Evolutionary conservation across 2,113 vertebrate genomes (phyloP), one percentile per base, ranked within the genome.

Genomic region (Pleuronectes platessa): DNA sequence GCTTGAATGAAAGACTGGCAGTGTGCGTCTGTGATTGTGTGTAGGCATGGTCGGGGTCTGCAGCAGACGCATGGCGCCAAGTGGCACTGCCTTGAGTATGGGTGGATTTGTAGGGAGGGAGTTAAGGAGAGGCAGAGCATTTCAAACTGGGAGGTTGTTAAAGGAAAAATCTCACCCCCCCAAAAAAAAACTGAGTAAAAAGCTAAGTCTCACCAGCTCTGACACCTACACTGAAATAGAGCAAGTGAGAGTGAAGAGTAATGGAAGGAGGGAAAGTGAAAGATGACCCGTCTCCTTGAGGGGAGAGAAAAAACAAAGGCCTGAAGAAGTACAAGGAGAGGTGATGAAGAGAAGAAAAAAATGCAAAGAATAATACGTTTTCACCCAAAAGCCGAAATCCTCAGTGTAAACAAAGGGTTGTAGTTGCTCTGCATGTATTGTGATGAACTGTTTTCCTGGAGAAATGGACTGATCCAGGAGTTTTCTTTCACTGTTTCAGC

Each of bases 41-140:
- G 74, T 63, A 73, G 83, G 79, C 79, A 75, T 77, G 68, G 67
- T 89, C 18, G 27, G 81, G 79, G 75, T 79, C 61, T 62, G 20
- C 54, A 65, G 83, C 82, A 78, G 86, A 86, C 78, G 14, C 69
- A 68, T 75, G 87, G 89, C 79, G 87, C 90, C 86, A 62, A 87
- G 79, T 79, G 87, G 84, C 78, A 86, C 62, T 75, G 82, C 76
- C 73, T 42, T 4, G 58, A 74, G 49, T 71, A 73, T 55, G 77
- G 76, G 62, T 82, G 83, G 85, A 79, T 81, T 84, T 77, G 74
- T 74, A 84, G 9, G 9, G 65, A 35, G 61, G 67, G 62, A 65
- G 60, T 2, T 53, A 74, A 21, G 59, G 69, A 70, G 71, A 85
- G 55, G 55, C 6, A 21, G 20, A 87, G 58, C 40, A 35, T 78